phyloP scores from a whole-genome alignment of 2,888 invertebrate genomes.

The Corbicula japonica region DNA sequence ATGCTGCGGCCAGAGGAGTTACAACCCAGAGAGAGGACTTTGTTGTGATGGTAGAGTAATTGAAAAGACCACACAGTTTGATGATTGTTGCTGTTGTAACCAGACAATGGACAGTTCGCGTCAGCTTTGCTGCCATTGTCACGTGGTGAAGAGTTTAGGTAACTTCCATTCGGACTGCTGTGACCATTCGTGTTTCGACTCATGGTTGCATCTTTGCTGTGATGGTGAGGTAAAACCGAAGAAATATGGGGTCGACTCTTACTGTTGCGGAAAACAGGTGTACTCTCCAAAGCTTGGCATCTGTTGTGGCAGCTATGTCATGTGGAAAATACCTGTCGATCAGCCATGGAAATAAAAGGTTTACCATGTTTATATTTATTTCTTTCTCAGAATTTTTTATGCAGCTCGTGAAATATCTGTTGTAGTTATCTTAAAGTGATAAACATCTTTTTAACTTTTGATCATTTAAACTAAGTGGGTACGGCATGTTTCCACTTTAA shows the following conservation, averaged over 20 bases:
- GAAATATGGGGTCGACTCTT: conserved; percentile 20
- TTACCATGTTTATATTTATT: no score
- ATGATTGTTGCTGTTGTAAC: conserved; percentile 55
- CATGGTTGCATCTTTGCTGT: conserved; percentile 29
- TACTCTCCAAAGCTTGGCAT: conserved; percentile 29
- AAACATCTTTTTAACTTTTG: no score
- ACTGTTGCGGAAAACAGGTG: conserved; percentile 37
- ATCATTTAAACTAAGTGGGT: no score
- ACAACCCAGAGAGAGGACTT: conserved; percentile 48
- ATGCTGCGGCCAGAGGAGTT: conserved; percentile 49
- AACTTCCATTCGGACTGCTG: conserved; percentile 28
- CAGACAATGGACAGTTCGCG: conserved; percentile 42
- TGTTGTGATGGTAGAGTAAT: conserved; percentile 49
- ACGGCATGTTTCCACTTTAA: no score
- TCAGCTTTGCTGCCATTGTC: conserved; percentile 48
- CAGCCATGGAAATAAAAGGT: conserved; percentile 29
- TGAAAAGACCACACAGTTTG: conserved; percentile 42
- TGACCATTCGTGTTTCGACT: conserved; percentile 24
- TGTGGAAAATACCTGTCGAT: conserved; percentile 30
- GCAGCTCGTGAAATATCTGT: no score
- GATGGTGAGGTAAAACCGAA: conserved; percentile 16
- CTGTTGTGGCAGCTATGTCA: conserved; percentile 34
- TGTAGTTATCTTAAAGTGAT: no score
- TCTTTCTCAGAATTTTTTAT: no score
- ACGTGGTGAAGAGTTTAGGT: conserved; percentile 30